Percentiles rank a stretch among this genome's conserved stretches.
Conservation (phyloP, 2,797 vertebrate species). For the Acanthurus tractus region DNA sequence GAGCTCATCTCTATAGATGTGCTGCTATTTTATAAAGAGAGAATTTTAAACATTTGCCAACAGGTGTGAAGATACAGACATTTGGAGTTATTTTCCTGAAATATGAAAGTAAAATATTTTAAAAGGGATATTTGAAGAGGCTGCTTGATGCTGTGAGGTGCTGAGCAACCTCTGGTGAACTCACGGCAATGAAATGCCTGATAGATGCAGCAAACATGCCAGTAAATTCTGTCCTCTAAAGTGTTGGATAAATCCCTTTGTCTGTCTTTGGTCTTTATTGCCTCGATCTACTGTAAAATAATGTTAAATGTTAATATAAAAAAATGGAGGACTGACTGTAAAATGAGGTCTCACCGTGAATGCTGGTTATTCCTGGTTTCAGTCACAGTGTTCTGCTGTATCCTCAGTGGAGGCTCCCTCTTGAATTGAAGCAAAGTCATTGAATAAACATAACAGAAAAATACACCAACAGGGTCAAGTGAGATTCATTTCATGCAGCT, state of each 20-base stretch:
- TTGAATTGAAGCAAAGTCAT: constrained; percentile 46
- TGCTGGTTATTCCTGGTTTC: constrained; percentile 31
- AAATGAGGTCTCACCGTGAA: constrained; percentile 63
- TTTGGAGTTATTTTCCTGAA: background rate
- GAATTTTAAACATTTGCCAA: too few relatives aligned
- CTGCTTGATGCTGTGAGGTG: background rate
- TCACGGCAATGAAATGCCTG: background rate
- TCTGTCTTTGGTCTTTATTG: background rate
- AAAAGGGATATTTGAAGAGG: background rate
- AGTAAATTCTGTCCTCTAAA: background rate
- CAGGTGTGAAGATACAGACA: too few relatives aligned
- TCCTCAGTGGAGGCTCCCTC: constrained; percentile 29
- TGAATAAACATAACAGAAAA: constrained; percentile 5
- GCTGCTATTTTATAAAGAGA: too few relatives aligned
- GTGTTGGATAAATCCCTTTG: background rate
- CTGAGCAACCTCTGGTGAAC: background rate
- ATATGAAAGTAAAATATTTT: background rate
- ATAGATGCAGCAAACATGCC: background rate
- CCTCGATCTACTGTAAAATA: background rate
- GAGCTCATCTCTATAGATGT: too few relatives aligned
- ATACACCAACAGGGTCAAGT: background rate
- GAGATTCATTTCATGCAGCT: background rate
- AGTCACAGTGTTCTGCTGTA: constrained; percentile 28
- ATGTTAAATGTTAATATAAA: accelerated
- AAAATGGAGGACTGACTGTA: background rate